A percentile compares a stretch with the other conserved stretches of the same genome.
Evolutionary conservation across 2,113 vertebrate species (phyloP).

Genomic region (Pelusios castaneus): DNA sequence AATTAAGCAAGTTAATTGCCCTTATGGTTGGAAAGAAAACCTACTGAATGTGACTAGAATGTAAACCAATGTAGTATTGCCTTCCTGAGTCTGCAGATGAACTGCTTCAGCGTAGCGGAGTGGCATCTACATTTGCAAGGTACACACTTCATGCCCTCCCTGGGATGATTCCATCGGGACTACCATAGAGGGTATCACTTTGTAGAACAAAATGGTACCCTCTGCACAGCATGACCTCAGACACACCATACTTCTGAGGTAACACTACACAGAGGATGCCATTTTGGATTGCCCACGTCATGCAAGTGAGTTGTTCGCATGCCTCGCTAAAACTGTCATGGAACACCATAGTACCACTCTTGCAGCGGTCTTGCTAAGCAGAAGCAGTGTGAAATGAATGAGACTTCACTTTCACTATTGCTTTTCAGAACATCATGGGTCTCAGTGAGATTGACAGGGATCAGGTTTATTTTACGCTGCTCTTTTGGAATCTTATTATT

Average conservation of each 20-base stretch:
- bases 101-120: neutral
- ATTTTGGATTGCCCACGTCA: neutral
- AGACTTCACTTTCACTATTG: conserved; percentile 11
- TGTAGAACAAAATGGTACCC: neutral
- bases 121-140: neutral
- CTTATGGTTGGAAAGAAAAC: neutral
- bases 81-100: neutral
- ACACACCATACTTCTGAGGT: too few relatives aligned
- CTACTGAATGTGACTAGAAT: fast-evolving
- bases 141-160: neutral
- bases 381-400: conserved; percentile 33
- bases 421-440: conserved; percentile 9
- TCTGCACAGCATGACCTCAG: too few relatives aligned
- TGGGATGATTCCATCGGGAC: neutral
- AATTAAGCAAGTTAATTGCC: neutral
- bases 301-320: neutral
- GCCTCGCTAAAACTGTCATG: neutral
- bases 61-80: fast-evolving
- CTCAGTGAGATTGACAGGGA: neutral
- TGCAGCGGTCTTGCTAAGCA: neutral
- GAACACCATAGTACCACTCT: neutral
- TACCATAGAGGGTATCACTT: neutral
- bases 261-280: neutral
- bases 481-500: neutral
- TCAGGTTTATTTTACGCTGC: neutral